Conservation (phyloP, 2,113 vertebrate genomes). For the Amblyopsis rosae region DNA sequence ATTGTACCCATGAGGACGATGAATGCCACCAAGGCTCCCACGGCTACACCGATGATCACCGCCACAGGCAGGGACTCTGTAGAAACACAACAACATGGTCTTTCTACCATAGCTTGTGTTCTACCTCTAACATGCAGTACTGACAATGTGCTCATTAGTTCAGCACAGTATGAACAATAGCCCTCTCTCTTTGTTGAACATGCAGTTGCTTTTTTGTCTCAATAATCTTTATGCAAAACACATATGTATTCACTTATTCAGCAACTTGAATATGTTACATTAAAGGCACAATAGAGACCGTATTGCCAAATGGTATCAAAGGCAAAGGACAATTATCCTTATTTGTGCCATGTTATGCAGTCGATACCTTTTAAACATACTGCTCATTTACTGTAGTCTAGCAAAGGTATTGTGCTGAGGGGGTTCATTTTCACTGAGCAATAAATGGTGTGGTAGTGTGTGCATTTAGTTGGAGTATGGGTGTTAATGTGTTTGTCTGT, state of each 20-base stretch:
- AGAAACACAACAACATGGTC: conserved; percentile 55
- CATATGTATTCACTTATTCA: no score
- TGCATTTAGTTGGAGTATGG: conserved; percentile 27
- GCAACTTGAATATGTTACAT: conserved; percentile 13
- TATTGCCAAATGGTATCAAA: not conserved
- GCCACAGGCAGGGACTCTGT: conserved; percentile 95
- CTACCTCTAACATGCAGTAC: conserved; percentile 11
- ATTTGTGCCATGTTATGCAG: no score
- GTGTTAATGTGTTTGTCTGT: not conserved
- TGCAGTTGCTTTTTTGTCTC: not conserved
- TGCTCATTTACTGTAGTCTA: conserved; percentile 28
- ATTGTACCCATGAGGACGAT: conserved; percentile 97
- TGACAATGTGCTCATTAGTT: not conserved
- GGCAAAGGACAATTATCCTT: conserved; percentile 10
- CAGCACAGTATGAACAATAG: not conserved
- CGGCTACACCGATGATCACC: conserved; percentile 96
- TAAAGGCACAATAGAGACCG: conserved; percentile 6
- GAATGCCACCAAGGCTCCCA: conserved; percentile 94
- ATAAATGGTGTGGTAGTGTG: conserved; percentile 6
- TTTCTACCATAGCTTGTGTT: conserved; percentile 40
- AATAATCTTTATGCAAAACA: not conserved
- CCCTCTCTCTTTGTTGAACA: not conserved
- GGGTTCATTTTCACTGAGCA: conserved; percentile 39
- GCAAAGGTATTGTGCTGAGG: conserved; percentile 32
- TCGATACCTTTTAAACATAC: conserved; percentile 52